Base-by-base conservation (phyloP, 2,888 invertebrate genomes). In the Nemoura dubitans region DNA sequence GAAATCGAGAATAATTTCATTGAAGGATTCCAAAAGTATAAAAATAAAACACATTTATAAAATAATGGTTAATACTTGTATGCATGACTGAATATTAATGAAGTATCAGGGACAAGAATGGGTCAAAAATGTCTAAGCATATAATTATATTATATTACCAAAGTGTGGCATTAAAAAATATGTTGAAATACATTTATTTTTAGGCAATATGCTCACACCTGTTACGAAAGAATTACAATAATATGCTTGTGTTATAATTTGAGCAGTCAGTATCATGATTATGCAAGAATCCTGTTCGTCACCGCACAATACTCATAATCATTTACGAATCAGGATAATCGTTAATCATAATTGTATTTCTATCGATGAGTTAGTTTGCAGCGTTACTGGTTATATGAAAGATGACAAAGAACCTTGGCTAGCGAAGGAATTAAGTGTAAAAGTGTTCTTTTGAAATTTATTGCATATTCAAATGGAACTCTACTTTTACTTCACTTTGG, bases 381-480 rank as follows among this genome's bases (percentile, higher is more conserved):
- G 14, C 14, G 14, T 21, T 1, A 21, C 59, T 59, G n/a, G n/a
- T n/a, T n/a, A n/a, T n/a, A 21, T 1, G 21, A 14, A 59, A 59
- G 59, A 59, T 59, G 59, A 59, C 59, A 59, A 59, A 59, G 59
- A 59, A 59, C 59, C 59, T 59, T 59, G 59, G 14, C 59, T 59
- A 16, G 59, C 2, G 21, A 21, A 21, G 2, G 59, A 59, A 59
- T 59, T 59, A 7, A 59, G 59, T 59, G 59, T 59, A 59, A 59
- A 59, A 59, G 59, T 59, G 59, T 21, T 59, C 59, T 59, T 59
- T 59, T 59, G 59, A 59, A 59, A 59, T 59, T 59, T 59, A 59
- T 59, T 59, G 59, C 59, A 59, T 59, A 59, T 59, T 59, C 59
- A 59, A 59, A 10, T 59, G 59, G 10, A 59, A 59, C 14, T n/a